These are phyloP conservation scores for Siniperca knerii DNA, from an alignment of 2,113 vertebrate genomes.

Conservation along the genomic window DNA sequence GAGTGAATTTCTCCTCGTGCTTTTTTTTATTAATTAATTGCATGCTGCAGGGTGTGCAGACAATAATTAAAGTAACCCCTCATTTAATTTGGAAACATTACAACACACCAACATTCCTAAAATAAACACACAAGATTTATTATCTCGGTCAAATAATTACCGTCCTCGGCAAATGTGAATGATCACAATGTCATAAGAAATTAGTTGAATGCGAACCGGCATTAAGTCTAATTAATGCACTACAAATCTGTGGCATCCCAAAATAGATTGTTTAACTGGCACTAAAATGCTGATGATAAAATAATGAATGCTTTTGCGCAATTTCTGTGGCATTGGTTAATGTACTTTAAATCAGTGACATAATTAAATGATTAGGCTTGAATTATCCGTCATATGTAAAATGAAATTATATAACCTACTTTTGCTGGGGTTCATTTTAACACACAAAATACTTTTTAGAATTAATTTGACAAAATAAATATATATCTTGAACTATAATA, in stretches of 20 bases:
- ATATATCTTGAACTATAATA: not conserved
- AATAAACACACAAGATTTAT: slow-evolving; percentile 80
- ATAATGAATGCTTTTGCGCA: slow-evolving; percentile 29
- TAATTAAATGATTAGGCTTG: not conserved
- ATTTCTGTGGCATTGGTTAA: not conserved
- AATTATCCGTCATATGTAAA: not conserved
- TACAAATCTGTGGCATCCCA: slow-evolving; percentile 18
- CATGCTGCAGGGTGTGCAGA: slow-evolving; percentile 35
- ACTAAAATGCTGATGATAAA: slow-evolving; percentile 40
- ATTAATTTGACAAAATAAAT: not conserved
- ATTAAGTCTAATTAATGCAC: slow-evolving; percentile 52
- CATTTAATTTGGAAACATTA: slow-evolving; percentile 60
- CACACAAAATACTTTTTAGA: not conserved
- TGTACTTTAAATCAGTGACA: slow-evolving; percentile 7
- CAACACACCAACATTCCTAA: slow-evolving; percentile 60
- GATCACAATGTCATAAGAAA: slow-evolving; percentile 76
- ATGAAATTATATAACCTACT: not conserved
- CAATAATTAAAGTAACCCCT: slow-evolving; percentile 47
- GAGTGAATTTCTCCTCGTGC: slow-evolving; percentile 17
- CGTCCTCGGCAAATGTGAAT: slow-evolving; percentile 66
- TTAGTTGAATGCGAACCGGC: slow-evolving; percentile 71
- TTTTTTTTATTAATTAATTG: slow-evolving; percentile 28
- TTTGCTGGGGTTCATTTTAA: not conserved
- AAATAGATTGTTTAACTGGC: slow-evolving; percentile 30
- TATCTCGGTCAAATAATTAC: slow-evolving; percentile 71